Conservation (phyloP, 2,113 vertebrate species). For the Heteronetta atricapilla region DNA sequence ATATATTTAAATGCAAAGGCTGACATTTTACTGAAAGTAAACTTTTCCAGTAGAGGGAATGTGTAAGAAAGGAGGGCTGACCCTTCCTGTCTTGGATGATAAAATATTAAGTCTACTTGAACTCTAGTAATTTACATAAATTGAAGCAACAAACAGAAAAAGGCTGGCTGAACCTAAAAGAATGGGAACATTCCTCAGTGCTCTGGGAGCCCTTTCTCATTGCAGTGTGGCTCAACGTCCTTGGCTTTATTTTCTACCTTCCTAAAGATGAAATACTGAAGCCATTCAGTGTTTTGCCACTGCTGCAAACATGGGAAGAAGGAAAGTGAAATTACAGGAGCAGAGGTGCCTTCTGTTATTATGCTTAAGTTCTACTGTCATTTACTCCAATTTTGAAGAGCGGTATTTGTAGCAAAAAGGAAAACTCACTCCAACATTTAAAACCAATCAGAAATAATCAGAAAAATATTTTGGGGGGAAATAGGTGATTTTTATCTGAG, state of each 20-base stretch:
- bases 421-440: conserved; percentile 20
- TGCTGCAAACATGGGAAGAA: neutral
- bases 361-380: conserved; percentile 3
- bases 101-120: conserved; percentile 63
- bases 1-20: conserved; percentile 37
- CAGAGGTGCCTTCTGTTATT: neutral
- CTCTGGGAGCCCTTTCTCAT: conserved; percentile 37
- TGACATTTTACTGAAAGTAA: conserved; percentile 31
- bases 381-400: conserved; percentile 9
- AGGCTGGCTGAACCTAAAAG: conserved; percentile 58
- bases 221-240: conserved; percentile 2
- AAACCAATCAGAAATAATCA: conserved; percentile 23
- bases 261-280: conserved; percentile 44
- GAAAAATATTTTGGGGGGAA: neutral
- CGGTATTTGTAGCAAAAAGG: neutral
- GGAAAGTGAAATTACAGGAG: conserved; percentile 5
- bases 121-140: conserved; percentile 56
- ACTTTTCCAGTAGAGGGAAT: conserved; percentile 10
- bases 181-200: conserved; percentile 20
- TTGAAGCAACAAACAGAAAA: conserved; percentile 66
- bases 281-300: neutral
- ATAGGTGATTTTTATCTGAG: neutral
- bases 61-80: conserved; percentile 3
- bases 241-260: conserved; percentile 41
- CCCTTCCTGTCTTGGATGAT: conserved; percentile 45